Base-by-base conservation (phyloP, 2,797 vertebrate species). In the Gadopsis bispinosus region DNA sequence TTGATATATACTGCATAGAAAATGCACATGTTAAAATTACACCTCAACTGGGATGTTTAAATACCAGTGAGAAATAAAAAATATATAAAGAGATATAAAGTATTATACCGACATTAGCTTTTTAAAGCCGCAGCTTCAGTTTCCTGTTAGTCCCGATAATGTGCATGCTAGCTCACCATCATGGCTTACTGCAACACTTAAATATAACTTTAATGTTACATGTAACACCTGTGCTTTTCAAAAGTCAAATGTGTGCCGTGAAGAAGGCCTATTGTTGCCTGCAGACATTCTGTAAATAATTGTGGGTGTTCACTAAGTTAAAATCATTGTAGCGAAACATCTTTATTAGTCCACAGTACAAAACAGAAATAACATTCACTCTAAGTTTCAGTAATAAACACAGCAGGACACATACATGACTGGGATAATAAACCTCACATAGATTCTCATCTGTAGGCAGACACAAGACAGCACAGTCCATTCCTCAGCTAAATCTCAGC, bases 401-500 rank as follows among this genome's bases (percentile, higher is more conserved):
- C 20, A 51, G 53, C 14, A 63, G 13, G 33, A 79, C 19, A 45
- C 47, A 70, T 48, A 9, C 10, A 53, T 5, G 1, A 59, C 16
- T 47, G 9, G 0, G 4, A 45, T 47, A 50, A 69, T 47, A 35
- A 72, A 79, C 6, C 3, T 66, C 53, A 69, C 48, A 77, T 9
- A 41, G 29, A 20, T 62, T 20, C n/a, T 67, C 31, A 14, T 22
- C 29, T 31, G 47, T 0, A 59, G 1, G 8, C n/a, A 77, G 29
- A 74, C 51, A 22, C 1, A 37, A 12, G 10, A 22, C 29, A 56
- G 31, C 7, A 31, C 4, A 1, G 10, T 55, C 20, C 19, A 29
- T 17, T 58, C 29, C 65, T 91, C 90, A 99, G 81, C 95, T 95
- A 51, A 95, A 89, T 58, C 97, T 89, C 31, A 99, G 92, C 13